Base-by-base conservation (phyloP, 2,113 vertebrate genomes). In the Leucoraja erinaceus region DNA sequence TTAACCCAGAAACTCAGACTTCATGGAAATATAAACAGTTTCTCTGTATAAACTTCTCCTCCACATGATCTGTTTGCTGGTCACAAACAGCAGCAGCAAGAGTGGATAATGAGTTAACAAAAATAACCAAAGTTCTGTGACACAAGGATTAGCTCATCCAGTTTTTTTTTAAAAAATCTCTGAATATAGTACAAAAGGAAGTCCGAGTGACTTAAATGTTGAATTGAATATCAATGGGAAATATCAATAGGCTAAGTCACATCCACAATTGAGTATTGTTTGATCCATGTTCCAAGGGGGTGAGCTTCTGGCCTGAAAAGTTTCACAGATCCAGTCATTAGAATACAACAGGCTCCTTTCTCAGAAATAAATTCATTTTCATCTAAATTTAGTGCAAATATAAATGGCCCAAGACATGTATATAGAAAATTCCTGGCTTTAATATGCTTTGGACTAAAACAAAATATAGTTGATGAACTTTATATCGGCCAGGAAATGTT, bases 101-200 rank as follows among this genome's bases (percentile, higher is more conserved):
- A 88, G 81, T 84, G 54, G 54, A 59, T 84, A 28, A 88, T 31
- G 83, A 88, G 59, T 88, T 88, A 88, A 88, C 83, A 66, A 88
- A 47, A 88, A 63, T 88, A 88, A 88, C 61, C 83, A 66, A 86
- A 61, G 56, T 6, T 86, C 12, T 59, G 56, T 86, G 59, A 88
- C 5, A 63, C 83, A 66, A 31, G 28, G 25, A 88, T 88, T 86
- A 86, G 81, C 4, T 33, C 59, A 63, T 14, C 12, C 83, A 31
- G n/a, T 25, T 63, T 63, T 63, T 88, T 63, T 47, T n/a, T 63
- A 14, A n/a, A 14, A n/a, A 31, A 88, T 31, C 61, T 63, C 59
- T 66, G 25, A 88, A 88, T 63, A 63, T 86, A 59, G 28, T n/a
- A 31, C 28, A 16, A 88, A 61, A 66, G n/a, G 59, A n/a, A 63